Evolutionary conservation across 2,113 vertebrate genomes (phyloP).

Genomic region (Spea bombifrons): DNA sequence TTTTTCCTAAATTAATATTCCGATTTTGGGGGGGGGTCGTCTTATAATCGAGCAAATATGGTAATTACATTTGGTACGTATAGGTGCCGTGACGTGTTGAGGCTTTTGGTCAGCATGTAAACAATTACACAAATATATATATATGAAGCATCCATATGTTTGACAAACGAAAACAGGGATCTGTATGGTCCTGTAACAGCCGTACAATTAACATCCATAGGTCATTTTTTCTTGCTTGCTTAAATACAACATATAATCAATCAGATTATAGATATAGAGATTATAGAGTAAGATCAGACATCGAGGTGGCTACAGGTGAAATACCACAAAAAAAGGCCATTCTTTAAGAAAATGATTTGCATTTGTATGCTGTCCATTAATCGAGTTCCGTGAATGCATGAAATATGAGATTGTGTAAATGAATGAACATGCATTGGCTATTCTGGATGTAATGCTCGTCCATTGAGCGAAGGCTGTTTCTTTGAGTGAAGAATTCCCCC

Average conservation of each 20-base stretch:
- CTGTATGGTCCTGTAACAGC: constrained; percentile 15
- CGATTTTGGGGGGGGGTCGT: no score
- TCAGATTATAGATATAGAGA: no score
- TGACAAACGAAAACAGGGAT: neutral
- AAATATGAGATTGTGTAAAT: neutral
- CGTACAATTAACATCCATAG: neutral
- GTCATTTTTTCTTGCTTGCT: neutral
- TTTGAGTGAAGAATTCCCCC: neutral
- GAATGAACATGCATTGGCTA: neutral
- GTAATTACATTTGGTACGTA: no score
- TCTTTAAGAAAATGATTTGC: neutral
- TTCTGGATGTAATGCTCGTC: neutral
- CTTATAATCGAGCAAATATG: no score
- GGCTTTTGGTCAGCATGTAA: neutral
- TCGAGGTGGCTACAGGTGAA: neutral
- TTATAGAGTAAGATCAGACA: neutral
- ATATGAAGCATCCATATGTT: no score
- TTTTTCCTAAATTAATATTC: no score
- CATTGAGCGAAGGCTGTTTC: neutral
- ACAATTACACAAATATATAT: no score
- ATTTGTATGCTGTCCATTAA: neutral
- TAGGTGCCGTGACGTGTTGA: neutral
- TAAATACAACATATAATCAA: neutral
- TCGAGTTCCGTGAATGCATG: neutral
- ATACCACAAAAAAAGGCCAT: neutral